Base-by-base conservation (phyloP, 2,113 vertebrate genomes). In the Synchiropus splendidus region DNA sequence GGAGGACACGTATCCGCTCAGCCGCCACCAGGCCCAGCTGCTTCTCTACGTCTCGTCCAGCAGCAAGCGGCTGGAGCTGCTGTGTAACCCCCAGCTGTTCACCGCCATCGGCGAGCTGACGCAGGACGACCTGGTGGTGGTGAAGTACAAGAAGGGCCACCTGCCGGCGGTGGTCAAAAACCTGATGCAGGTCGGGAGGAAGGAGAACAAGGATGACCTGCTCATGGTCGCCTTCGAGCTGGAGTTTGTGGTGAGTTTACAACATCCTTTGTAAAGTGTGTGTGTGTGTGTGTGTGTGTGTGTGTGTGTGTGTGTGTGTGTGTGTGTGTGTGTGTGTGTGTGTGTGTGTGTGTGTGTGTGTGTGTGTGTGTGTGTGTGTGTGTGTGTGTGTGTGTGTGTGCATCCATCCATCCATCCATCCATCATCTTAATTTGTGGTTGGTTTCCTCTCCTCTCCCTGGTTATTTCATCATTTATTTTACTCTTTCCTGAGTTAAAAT, bases 51-150 rank as follows among this genome's bases (percentile, higher is more conserved):
- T 88, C 2, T 51, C 75, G 16, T 43, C 61, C 1, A n/a, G 39
- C 0, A 61, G 48, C 37, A 73, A 61, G 5, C 73, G 85, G 10
- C 61, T 84, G 40, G 81, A 84, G 50, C 59, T 87, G 34, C 54
- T 89, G 53, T 72, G 75, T 32, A 82, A 82, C 50, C 70, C 74
- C 2, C 77, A 76, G 67, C 81, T 87, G n/a, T 88, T 89, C 49
- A 42, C 39, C 0, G 79, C 86, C 42, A 77, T 89, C 54, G 85
- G 86, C 4, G 64, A 61, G 27, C 67, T 88, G 48, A 53, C 72
- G 31, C 74, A 71, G 56, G 65, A 79, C 0, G 86, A 87, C 59
- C 62, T 85, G 50, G 83, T 87, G 12, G 66, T 83, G 54, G 69
- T 87, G 13, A 76, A 39, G 49, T 43, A 70, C 67, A 82, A 70